Conservation (phyloP, 2,113 vertebrate genomes). For the Sylvilagus bachmani region DNA sequence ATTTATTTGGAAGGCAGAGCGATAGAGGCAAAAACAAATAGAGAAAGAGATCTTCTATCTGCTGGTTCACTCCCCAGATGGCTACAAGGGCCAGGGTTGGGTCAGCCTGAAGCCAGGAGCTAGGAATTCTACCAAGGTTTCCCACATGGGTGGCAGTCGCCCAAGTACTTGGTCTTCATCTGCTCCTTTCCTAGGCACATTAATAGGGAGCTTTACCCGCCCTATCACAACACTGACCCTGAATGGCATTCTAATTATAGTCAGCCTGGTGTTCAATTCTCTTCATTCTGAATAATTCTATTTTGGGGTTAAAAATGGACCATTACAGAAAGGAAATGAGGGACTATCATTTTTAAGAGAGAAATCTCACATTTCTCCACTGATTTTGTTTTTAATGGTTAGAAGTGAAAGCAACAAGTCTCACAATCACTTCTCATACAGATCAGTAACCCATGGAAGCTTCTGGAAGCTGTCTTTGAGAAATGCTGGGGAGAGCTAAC, state of each 20-base stretch:
- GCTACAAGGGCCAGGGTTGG: no score
- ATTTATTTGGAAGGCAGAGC: no score
- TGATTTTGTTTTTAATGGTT: background rate
- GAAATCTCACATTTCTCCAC: background rate
- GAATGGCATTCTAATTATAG: background rate
- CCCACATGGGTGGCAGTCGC: no score
- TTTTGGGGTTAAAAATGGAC: background rate
- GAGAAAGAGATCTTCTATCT: no score
- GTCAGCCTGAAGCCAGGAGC: no score
- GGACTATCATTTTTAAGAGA: background rate
- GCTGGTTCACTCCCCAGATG: no score
- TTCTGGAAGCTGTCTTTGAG: background rate
- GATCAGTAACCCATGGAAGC: background rate
- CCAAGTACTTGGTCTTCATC: no score
- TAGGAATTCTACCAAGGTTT: no score
- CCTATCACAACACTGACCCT: no score
- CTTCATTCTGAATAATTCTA: constrained; percentile 26
- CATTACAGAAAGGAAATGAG: background rate
- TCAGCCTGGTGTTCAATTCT: background rate
- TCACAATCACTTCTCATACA: background rate
- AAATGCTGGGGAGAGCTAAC: rapidly evolving
- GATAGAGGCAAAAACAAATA: no score
- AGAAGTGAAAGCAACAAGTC: background rate
- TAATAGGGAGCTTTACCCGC: no score
- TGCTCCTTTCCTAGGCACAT: no score